A percentile compares a stretch with the other conserved stretches of the same genome.
These are phyloP conservation scores for Electrona antarctica DNA, from an alignment of 2,113 vertebrate species.

Conservation along the genomic window DNA sequence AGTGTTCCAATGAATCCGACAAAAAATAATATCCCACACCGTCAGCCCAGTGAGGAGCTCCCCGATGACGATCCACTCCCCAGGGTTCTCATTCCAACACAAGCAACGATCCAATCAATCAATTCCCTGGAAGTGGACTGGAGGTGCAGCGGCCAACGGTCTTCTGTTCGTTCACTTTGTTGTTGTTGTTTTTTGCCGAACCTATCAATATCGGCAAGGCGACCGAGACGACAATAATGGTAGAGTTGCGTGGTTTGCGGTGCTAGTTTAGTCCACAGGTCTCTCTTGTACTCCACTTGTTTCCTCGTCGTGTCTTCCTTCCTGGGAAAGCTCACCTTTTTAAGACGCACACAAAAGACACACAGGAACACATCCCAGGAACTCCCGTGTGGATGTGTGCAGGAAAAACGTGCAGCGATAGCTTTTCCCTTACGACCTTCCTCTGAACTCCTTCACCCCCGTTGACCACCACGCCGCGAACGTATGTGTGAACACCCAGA, in stretches of 20 bases:
- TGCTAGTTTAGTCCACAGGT: conserved; percentile 61
- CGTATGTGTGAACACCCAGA: conserved; percentile 33
- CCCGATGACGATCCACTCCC: conserved; percentile 43
- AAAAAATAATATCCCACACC: conserved; percentile 38
- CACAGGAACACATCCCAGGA: conserved; percentile 68
- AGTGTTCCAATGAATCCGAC: conserved; percentile 19
- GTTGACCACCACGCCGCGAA: conserved; percentile 61
- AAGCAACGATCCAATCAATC: conserved; percentile 22
- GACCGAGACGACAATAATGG: neutral
- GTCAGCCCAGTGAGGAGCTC: conserved; percentile 48
- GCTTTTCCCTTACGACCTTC: conserved; percentile 69
- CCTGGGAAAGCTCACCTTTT: conserved; percentile 42
- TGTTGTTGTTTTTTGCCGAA: conserved; percentile 28
- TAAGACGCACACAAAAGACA: conserved; percentile 25
- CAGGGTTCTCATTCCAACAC: conserved; percentile 51
- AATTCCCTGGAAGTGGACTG: neutral
- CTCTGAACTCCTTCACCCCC: conserved; percentile 74
- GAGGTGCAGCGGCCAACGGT: neutral
- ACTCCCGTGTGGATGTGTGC: conserved; percentile 52
- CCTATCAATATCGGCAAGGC: conserved; percentile 24
- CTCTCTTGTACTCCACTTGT: conserved; percentile 26
- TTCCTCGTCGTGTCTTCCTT: conserved; percentile 29
- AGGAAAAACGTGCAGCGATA: conserved; percentile 58
- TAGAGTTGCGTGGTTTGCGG: conserved; percentile 1
- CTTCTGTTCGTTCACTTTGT: conserved; percentile 4